A percentile compares a stretch with the other conserved stretches of the same genome.
phyloP scores from a whole-genome alignment of 1,140 invertebrate genomes.

The Stenopsyche tienmushanensis region DNA sequence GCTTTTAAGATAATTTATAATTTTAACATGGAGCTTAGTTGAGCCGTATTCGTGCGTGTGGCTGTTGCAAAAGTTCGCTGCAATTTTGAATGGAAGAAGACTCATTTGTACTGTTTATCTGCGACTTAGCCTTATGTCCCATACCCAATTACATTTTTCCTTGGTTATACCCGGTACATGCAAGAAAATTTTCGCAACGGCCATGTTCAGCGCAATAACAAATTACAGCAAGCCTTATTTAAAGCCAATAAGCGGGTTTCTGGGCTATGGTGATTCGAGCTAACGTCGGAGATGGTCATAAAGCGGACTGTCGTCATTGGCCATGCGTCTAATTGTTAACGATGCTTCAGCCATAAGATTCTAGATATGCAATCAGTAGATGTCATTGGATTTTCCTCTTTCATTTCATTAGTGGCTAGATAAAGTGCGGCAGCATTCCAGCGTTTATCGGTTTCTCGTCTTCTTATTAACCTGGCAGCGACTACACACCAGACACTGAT shows the following conservation, averaged over 20 bases:
- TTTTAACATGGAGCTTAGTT: too few relatives aligned
- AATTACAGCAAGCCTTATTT: too few relatives aligned
- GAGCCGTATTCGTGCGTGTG: too few relatives aligned
- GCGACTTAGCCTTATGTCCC: too few relatives aligned
- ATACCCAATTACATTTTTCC: too few relatives aligned
- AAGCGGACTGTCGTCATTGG: slow-evolving; percentile 1
- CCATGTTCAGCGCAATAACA: too few relatives aligned
- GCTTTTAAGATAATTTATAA: too few relatives aligned
- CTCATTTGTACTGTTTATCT: too few relatives aligned
- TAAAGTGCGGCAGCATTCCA: slow-evolving; percentile 14
- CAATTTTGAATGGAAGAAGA: too few relatives aligned
- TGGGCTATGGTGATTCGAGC: slow-evolving; percentile 10
- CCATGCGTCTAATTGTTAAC: slow-evolving; percentile 20
- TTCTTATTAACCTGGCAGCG: not conserved
- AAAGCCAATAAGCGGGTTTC: slow-evolving; percentile 10
- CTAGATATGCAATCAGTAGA: slow-evolving; percentile 6
- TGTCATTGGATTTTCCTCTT: slow-evolving; percentile 18
- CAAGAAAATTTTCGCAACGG: too few relatives aligned
- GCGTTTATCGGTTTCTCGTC: not conserved
- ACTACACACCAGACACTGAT: not conserved
- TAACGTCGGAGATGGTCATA: not conserved
- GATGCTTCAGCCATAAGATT: not conserved
- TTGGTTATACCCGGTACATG: too few relatives aligned
- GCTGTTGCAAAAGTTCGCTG: too few relatives aligned
- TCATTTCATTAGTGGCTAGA: slow-evolving; percentile 16